phyloP scores from a whole-genome alignment of 2,797 vertebrate genomes.

The Pelobates cultripes region DNA sequence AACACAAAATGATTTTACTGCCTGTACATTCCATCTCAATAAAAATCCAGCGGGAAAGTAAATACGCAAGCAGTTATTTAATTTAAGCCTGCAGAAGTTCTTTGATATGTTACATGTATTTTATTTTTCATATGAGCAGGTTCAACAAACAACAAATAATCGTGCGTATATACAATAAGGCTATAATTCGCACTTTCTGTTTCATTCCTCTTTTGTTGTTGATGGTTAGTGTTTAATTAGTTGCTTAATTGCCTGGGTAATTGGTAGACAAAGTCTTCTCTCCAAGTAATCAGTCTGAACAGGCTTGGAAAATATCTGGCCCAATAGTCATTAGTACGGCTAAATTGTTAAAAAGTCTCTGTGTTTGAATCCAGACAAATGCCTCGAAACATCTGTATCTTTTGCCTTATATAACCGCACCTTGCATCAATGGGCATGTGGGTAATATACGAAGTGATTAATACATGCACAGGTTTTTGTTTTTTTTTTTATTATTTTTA shows the following conservation, averaged over 20 bases:
- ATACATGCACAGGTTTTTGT: neutral
- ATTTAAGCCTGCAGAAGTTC: constrained; percentile 34
- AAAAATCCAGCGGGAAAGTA: constrained; percentile 22
- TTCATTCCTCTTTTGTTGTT: constrained; percentile 89
- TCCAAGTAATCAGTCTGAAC: constrained; percentile 99
- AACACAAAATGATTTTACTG: constrained; percentile 16
- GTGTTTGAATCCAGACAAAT: constrained; percentile 71
- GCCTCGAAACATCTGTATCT: constrained; percentile 61
- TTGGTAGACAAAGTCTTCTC: constrained; percentile 99
- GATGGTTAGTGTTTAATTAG: constrained; percentile 99
- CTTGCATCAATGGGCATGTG: neutral
- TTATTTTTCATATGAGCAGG: constrained; percentile 60
- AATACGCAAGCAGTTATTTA: constrained; percentile 17
- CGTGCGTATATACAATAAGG: constrained; percentile 73
- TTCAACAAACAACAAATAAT: constrained; percentile 86
- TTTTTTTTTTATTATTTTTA: neutral
- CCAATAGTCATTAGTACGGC: constrained; percentile 97
- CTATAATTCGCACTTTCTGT: constrained; percentile 63
- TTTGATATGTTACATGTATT: constrained; percentile 57
- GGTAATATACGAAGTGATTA: neutral
- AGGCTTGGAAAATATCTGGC: constrained; percentile 97
- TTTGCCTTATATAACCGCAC: constrained; percentile 32
- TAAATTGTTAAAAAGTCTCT: constrained; percentile 78
- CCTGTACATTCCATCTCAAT: constrained; percentile 27
- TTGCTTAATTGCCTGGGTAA: constrained; percentile 99